Evolutionary conservation across 2,888 invertebrate genomes (phyloP), one percentile per base, ranked within the genome.

Genomic region (Lomographa bimaculata): DNA sequence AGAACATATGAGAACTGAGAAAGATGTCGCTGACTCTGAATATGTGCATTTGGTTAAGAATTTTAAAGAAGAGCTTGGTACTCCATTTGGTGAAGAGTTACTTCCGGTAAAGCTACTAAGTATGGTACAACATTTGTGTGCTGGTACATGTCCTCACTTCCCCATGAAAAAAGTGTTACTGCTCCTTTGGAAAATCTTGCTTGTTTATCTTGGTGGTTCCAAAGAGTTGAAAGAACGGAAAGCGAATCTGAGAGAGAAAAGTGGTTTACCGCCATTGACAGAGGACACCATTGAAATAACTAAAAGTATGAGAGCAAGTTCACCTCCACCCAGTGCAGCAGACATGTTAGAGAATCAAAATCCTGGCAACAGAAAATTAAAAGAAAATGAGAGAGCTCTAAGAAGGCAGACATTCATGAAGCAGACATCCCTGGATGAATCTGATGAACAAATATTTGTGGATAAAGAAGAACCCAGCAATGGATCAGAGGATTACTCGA

Each of bases 151-250:
- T 3, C 97, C 98, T 7, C 98, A 99, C 86, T 99, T 98, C 84
- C 99, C 99, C 1, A 98, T 99, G 93, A 98, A 98, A 77, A 99
- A 99, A 86, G 96, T 99, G 5, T 90, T 99, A 7, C 86, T 99
- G 27, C 86, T 99, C 7, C 78, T 98, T 1, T 99, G 99, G 99
- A 99, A 99, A 89, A 92, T 97, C 5, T 92, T 98, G 40, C 89
- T 99, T 32, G 94, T 98, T 1, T 95, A 96, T 6, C 89, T 99
- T 28, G 99, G 99, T 9, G 99, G 98, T 3, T 96, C 96, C 67
- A 93, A 94, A 41, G 93, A 94, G 37, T 84, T 98, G 12, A 94
- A 94, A 64, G 92, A 93, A 54, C 83, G 95, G 33, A 98, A 98
- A 84, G 90, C 86, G 38, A 90, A 90, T 45, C 92, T 94, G 55